These are phyloP conservation scores for Temnothorax ravouxi DNA, from an alignment of 2,888 invertebrate species.

Conservation along the genomic window DNA sequence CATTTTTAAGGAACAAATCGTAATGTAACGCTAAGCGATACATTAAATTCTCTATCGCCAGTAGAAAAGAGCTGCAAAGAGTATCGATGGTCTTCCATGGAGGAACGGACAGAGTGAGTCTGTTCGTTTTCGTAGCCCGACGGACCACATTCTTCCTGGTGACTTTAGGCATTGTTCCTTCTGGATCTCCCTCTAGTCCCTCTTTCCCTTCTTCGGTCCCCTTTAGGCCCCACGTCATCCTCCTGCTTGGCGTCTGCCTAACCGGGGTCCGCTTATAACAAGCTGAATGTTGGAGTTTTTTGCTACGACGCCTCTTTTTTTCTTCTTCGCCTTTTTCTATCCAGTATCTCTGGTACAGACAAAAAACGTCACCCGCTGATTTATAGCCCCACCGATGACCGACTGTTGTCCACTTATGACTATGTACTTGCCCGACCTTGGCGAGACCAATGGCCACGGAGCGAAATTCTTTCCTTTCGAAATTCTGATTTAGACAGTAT, in stretches of 20 bases:
- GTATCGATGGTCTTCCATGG: constrained; percentile 67
- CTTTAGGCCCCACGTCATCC: constrained; percentile 69
- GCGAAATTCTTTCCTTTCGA: not conserved
- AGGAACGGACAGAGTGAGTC: constrained; percentile 67
- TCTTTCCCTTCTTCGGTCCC: constrained; percentile 68
- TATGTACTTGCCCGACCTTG: constrained; percentile 68
- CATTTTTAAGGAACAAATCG: constrained; percentile 65
- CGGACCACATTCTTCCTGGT: constrained; percentile 86
- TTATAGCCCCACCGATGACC: constrained; percentile 85
- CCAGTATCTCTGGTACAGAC: constrained; percentile 73
- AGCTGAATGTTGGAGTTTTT: constrained; percentile 80
- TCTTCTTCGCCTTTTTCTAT: constrained; percentile 69
- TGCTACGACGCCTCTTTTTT: constrained; percentile 78
- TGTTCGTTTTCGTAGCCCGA: constrained; percentile 81
- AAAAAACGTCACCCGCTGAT: constrained; percentile 83
- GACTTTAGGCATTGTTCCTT: constrained; percentile 85
- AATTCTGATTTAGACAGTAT: not conserved
- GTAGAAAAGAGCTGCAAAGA: constrained; percentile 65
- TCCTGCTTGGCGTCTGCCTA: constrained; percentile 66
- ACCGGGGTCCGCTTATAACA: constrained; percentile 81
- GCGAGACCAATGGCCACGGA: constrained; percentile 30
- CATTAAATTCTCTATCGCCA: constrained; percentile 83
- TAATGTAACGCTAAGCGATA: constrained; percentile 79
- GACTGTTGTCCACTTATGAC: constrained; percentile 83
- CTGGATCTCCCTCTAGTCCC: constrained; percentile 71